These are phyloP conservation scores for Pleuronectes platessa DNA, from an alignment of 2,113 vertebrate genomes.

Conservation along the genomic window DNA sequence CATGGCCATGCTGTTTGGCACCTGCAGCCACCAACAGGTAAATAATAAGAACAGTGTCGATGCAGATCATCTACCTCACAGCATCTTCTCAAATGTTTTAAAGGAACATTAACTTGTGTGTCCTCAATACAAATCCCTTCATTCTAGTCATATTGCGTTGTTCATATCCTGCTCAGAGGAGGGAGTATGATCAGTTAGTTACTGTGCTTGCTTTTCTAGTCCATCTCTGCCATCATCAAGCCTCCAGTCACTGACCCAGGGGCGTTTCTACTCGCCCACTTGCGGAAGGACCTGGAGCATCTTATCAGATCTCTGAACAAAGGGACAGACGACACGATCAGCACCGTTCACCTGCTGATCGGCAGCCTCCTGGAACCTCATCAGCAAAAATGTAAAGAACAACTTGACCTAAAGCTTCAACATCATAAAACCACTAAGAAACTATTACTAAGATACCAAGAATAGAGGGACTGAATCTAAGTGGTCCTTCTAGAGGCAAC, in stretches of 20 bases:
- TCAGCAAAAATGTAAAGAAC: slow-evolving; percentile 79
- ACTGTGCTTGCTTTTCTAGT: slow-evolving; percentile 65
- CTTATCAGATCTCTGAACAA: slow-evolving; percentile 85
- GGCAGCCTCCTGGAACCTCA: slow-evolving; percentile 75
- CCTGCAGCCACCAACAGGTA: slow-evolving; percentile 82
- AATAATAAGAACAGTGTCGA: not conserved
- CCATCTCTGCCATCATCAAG: slow-evolving; percentile 83
- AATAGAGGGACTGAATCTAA: too few species aligned
- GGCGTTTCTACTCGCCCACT: slow-evolving; percentile 85
- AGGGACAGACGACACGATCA: slow-evolving; percentile 86
- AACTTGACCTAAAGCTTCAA: not conserved
- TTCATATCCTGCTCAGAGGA: not conserved
- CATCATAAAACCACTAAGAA: not conserved
- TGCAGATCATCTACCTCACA: not conserved
- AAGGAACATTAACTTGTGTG: too few species aligned
- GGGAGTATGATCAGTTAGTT: not conserved
- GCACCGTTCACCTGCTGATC: slow-evolving; percentile 84
- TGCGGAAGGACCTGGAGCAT: slow-evolving; percentile 85
- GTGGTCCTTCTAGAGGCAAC: too few species aligned
- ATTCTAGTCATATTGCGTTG: not conserved
- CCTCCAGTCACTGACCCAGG: slow-evolving; percentile 70
- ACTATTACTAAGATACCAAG: too few species aligned
- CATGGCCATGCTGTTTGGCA: slow-evolving; percentile 88
- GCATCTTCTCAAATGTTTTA: not conserved
- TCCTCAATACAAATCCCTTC: not conserved